Percentiles rank a stretch among this genome's conserved stretches.
Conservation (phyloP, 1,140 invertebrate species). For the Delia radicum region DNA sequence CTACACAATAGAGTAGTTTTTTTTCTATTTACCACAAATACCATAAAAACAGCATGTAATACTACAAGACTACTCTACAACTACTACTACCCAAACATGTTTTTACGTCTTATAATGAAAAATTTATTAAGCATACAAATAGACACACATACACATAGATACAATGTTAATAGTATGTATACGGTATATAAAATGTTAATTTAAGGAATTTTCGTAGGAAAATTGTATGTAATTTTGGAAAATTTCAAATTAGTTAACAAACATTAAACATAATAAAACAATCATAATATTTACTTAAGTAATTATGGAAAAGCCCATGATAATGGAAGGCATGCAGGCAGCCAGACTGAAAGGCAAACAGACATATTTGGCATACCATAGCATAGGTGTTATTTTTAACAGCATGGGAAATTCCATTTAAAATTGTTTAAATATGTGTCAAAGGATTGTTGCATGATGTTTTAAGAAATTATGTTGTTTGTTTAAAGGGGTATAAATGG, state of each 20-base stretch:
- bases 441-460: not conserved
- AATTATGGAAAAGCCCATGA: constrained; percentile 12
- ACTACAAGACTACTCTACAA: not conserved
- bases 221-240: too few relatives aligned
- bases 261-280: not conserved
- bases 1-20: not conserved
- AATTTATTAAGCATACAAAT: not conserved
- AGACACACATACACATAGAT: too few relatives aligned
- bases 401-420: not conserved
- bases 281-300: constrained; percentile 17
- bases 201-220: too few relatives aligned
- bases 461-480: not conserved
- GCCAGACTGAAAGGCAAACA: not conserved
- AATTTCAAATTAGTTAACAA: too few relatives aligned
- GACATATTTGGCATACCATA: not conserved
- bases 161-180: too few relatives aligned
- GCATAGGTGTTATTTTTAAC: not conserved
- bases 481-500: too few relatives aligned
- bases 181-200: too few relatives aligned
- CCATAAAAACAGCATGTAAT: too few relatives aligned
- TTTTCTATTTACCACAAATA: not conserved
- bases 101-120: not conserved
- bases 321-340: not conserved
- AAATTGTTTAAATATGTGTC: not conserved
- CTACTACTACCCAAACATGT: not conserved